Base-by-base conservation (phyloP, 2,113 vertebrate species). In the Synchiropus splendidus region DNA sequence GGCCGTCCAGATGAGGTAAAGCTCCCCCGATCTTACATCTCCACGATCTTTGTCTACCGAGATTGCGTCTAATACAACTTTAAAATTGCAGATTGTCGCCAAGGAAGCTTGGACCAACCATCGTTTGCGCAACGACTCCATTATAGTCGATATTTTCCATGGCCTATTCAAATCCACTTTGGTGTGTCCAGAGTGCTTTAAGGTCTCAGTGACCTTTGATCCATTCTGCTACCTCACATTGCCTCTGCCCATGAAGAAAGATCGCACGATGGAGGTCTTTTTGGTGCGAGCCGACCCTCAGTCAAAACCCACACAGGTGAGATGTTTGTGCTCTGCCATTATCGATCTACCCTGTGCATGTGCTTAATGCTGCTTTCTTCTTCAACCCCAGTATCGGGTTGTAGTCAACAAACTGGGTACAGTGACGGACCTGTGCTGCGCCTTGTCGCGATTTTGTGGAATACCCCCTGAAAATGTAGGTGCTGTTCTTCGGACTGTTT, bases 221-320 rank as follows among this genome's bases (percentile, higher is more conserved):
- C 91, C 91, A 3, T 93, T 93, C 81, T 93, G 91, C 83, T 93
- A 93, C 83, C 84, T 93, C 79, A 92, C 90, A 10, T 77, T 93
- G 48, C 91, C 91, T 57, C 78, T 93, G 45, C 91, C 91, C 45
- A 86, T 92, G 86, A 93, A 91, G 72, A 93, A 89, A 63, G 89
- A 93, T 60, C 84, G 89, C 10, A 81, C 85, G 12, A 90, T 93
- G 89, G 91, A 93, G 13, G 81, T 94, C 46, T 89, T 92, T 27
- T 55, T 98, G 56, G 90, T 97, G 6, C 84, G 82, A 47, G 87
- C 87, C 18, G 87, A 94, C 70, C 89, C 90, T n/a, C 83, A 85
- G 57, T 87, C 59, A 10, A 88, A 86, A 81, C 91, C 92, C 64
- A 89, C 84, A 31, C 90, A 94, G 86, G 93, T 97, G 76, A 88